Conservation (phyloP, 2,888 invertebrate species). For the Dendrolimus houi region DNA sequence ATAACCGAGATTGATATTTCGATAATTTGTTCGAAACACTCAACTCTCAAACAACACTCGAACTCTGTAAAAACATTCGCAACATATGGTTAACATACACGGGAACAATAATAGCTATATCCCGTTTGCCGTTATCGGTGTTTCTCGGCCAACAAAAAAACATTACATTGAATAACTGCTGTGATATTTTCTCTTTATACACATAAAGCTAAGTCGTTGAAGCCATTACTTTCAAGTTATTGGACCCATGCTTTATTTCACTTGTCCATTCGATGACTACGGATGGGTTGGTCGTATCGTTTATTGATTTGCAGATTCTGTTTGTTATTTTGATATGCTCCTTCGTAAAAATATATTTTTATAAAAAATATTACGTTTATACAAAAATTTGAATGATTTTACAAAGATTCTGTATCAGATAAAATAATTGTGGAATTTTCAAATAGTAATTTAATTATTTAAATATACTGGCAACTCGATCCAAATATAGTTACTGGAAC, state of each 20-base stretch:
- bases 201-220: constrained; percentile 21
- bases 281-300: neutral
- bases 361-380: too few relatives aligned
- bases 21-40: neutral
- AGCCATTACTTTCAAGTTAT: constrained; percentile 39
- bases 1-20: neutral
- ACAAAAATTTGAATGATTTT: too few relatives aligned
- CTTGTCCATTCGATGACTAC: constrained; percentile 16
- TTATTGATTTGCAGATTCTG: constrained; percentile 1
- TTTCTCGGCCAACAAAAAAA: constrained; percentile 15
- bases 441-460: too few relatives aligned
- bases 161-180: constrained; percentile 29
- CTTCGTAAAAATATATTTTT: too few relatives aligned
- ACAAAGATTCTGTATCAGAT: too few relatives aligned
- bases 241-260: constrained; percentile 31
- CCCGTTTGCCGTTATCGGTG: constrained; percentile 15
- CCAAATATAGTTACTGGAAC: too few relatives aligned
- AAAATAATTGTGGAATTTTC: too few relatives aligned
- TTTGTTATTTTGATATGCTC: neutral
- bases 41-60: neutral
- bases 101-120: constrained; percentile 8
- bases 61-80: constrained; percentile 1
- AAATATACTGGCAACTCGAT: too few relatives aligned
- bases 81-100: constrained; percentile 6
- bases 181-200: constrained; percentile 9